Evolutionary conservation across 1,140 invertebrate genomes (phyloP).

Genomic region (Stenopsyche tienmushanensis): DNA sequence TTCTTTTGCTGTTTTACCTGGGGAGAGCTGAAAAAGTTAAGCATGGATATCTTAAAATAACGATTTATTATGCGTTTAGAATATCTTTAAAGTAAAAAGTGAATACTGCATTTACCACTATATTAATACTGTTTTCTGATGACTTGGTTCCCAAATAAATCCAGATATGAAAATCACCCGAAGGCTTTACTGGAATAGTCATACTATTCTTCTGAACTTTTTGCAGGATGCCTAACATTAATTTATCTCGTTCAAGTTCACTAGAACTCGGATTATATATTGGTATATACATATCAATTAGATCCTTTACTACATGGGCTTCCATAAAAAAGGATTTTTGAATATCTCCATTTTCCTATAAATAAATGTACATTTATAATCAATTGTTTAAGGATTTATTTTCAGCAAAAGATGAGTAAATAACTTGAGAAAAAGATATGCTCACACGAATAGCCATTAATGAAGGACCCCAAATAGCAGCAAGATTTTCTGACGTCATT

Average conservation of each 20-base stretch:
- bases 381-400: no score
- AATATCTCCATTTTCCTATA: background rate
- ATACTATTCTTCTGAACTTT: constrained; percentile 62
- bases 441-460: constrained; percentile 70
- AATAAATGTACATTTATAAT: no score
- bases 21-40: constrained; percentile 63
- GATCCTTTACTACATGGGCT: constrained; percentile 67
- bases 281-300: constrained; percentile 61
- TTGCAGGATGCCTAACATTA: constrained; percentile 69
- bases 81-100: background rate
- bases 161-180: constrained; percentile 81
- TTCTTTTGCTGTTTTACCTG: constrained; percentile 73
- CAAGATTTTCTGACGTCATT: constrained; percentile 80
- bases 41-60: constrained; percentile 25
- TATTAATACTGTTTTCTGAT: constrained; percentile 61
- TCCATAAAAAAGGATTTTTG: constrained; percentile 54
- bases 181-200: constrained; percentile 62
- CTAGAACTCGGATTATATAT: constrained; percentile 56
- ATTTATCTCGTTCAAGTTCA: constrained; percentile 64
- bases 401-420: background rate
- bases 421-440: constrained; percentile 37
- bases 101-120: constrained; percentile 58
- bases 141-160: constrained; percentile 63
- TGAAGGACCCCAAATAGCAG: constrained; percentile 81
- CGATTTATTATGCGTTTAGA: background rate